These are phyloP conservation scores for Phthorimaea operculella DNA, from an alignment of 1,140 invertebrate genomes.

Conservation along the genomic window DNA sequence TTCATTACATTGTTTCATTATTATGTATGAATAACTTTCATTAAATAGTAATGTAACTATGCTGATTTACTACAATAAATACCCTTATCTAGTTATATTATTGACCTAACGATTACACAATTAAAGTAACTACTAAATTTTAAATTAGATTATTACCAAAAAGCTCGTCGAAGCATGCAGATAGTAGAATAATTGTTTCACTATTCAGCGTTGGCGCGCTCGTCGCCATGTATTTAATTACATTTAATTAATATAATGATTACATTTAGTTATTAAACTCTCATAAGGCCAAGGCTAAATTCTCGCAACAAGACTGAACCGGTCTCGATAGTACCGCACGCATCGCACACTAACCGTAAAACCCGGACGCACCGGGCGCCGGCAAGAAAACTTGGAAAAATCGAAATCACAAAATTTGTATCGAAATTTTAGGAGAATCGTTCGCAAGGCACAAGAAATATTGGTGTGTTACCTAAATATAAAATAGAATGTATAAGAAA, in stretches of 20 bases:
- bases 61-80: slow-evolving; percentile 63
- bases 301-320: slow-evolving; percentile 63
- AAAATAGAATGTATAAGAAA: slow-evolving; percentile 9
- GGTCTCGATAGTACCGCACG: slow-evolving; percentile 47
- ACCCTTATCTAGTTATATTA: slow-evolving; percentile 64
- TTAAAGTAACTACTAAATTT: slow-evolving; percentile 65
- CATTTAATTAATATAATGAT: slow-evolving; percentile 54
- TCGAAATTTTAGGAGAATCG: slow-evolving; percentile 31
- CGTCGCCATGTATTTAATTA: slow-evolving; percentile 42
- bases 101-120: slow-evolving; percentile 63
- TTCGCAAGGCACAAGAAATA: slow-evolving; percentile 61
- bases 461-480: slow-evolving; percentile 27
- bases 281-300: slow-evolving; percentile 68
- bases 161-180: slow-evolving; percentile 68
- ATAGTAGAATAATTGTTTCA: slow-evolving; percentile 61
- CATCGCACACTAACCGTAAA: slow-evolving; percentile 37
- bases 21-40: slow-evolving; percentile 61
- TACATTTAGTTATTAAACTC: slow-evolving; percentile 63
- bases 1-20: slow-evolving; percentile 58
- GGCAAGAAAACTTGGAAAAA: not conserved
- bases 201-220: slow-evolving; percentile 56
- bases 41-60: slow-evolving; percentile 61
- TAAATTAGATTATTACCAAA: slow-evolving; percentile 67
- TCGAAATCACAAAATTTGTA: slow-evolving; percentile 20
- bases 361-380: not conserved